Conservation (phyloP, 2,113 vertebrate species). For the Uria lomvia region DNA sequence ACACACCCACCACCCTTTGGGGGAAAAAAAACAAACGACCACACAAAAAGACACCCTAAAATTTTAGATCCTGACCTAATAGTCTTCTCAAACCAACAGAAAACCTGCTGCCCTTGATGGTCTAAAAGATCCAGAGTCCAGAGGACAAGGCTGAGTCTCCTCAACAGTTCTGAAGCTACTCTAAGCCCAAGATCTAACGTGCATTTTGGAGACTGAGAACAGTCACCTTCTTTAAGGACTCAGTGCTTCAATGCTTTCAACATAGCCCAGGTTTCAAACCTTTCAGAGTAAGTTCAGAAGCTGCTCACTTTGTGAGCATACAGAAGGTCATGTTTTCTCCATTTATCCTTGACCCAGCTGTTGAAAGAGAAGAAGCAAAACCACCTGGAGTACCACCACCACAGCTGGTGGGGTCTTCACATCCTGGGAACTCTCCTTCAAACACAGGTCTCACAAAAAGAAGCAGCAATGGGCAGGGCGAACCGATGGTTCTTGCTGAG, state of each 20-base stretch:
- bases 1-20: background rate
- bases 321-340: background rate
- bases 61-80: background rate
- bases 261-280: background rate
- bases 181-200: background rate
- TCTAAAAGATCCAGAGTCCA: background rate
- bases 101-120: background rate
- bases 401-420: accelerated
- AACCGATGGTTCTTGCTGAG: background rate
- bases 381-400: accelerated
- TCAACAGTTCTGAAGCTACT: background rate
- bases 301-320: background rate
- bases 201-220: background rate
- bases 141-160: background rate
- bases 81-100: background rate
- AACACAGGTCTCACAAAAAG: background rate
- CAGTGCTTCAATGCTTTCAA: background rate
- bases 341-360: background rate
- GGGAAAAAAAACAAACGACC: no score
- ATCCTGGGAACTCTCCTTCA: background rate
- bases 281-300: background rate
- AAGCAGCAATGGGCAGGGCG: background rate
- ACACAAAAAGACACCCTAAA: background rate
- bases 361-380: background rate
- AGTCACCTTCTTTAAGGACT: background rate